Conservation (phyloP, 1,140 invertebrate species). For the Lordiphosa clarofinis region DNA sequence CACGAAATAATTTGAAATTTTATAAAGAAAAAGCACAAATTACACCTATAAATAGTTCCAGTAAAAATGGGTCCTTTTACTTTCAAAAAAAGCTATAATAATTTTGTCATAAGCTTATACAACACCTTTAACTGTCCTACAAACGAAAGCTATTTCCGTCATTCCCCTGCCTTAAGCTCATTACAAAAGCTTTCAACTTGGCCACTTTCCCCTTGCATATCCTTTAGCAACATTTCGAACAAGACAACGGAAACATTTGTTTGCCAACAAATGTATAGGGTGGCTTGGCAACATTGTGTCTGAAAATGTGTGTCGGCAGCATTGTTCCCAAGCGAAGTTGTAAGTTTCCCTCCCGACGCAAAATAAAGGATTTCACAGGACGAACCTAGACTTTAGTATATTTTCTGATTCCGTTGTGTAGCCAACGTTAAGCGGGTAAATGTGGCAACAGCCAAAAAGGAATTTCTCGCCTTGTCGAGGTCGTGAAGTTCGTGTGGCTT, state of each 20-base stretch:
- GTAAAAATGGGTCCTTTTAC: not conserved
- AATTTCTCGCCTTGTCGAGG: constrained; percentile 4
- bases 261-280: constrained; percentile 2
- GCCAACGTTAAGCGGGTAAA: constrained; percentile 55
- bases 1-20: too few relatives aligned
- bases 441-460: constrained; percentile 16
- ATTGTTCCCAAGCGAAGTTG: constrained; percentile 22
- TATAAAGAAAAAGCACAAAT: too few relatives aligned
- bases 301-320: constrained; percentile 5
- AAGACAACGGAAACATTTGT: not conserved
- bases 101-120: not conserved
- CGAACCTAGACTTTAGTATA: constrained; percentile 61
- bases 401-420: constrained; percentile 66
- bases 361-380: constrained; percentile 72
- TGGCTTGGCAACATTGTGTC: constrained; percentile 32
- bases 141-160: too few relatives aligned
- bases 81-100: not conserved
- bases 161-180: not conserved
- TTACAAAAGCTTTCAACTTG: not conserved
- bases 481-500: constrained; percentile 25
- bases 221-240: constrained; percentile 8
- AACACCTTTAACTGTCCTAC: constrained; percentile 4
- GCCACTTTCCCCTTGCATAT: not conserved
- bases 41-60: not conserved
- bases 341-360: constrained; percentile 33